Percentiles rank a stretch among this genome's conserved stretches.
Evolutionary conservation across 1,140 invertebrate species (phyloP).

Genomic region (Drosophila ironensis): DNA sequence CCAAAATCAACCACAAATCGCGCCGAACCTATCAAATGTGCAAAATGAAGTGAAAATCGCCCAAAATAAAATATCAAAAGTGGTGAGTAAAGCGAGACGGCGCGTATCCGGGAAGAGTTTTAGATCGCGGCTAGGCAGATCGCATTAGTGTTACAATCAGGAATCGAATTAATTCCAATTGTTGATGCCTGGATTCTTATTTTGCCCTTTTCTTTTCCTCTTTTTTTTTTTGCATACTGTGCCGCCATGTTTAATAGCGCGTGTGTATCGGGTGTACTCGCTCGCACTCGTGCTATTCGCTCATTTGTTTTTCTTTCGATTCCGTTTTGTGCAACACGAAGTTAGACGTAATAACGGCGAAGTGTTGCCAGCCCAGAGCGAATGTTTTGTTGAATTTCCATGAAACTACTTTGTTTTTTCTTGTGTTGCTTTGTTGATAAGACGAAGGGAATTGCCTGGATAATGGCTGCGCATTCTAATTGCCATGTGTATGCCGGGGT

Average conservation of each 20-base stretch:
- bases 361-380: slow-evolving; percentile 48
- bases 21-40: slow-evolving; percentile 37
- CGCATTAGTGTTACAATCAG: slow-evolving; percentile 4
- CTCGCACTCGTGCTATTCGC: slow-evolving; percentile 46
- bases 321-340: slow-evolving; percentile 75
- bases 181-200: slow-evolving; percentile 30
- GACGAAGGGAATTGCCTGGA: too few relatives aligned
- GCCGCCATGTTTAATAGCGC: slow-evolving; percentile 75
- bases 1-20: slow-evolving; percentile 20
- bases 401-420: slow-evolving; percentile 10
- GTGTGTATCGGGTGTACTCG: slow-evolving; percentile 37
- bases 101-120: slow-evolving; percentile 28
- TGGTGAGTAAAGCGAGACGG: slow-evolving; percentile 49
- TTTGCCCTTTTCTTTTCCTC: slow-evolving; percentile 22
- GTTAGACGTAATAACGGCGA: slow-evolving; percentile 47
- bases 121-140: too few relatives aligned
- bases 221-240: slow-evolving; percentile 55
- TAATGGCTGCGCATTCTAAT: too few relatives aligned
- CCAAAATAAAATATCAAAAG: slow-evolving; percentile 23
- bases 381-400: slow-evolving; percentile 8
- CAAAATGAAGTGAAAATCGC: slow-evolving; percentile 52
- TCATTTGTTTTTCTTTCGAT: slow-evolving; percentile 76
- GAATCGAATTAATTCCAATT: slow-evolving; percentile 24
- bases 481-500: slow-evolving; percentile 14
- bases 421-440: too few relatives aligned